A percentile compares a stretch with the other conserved stretches of the same genome.
phyloP scores from a whole-genome alignment of 2,888 invertebrate species.

The Callosobruchus maculatus region DNA sequence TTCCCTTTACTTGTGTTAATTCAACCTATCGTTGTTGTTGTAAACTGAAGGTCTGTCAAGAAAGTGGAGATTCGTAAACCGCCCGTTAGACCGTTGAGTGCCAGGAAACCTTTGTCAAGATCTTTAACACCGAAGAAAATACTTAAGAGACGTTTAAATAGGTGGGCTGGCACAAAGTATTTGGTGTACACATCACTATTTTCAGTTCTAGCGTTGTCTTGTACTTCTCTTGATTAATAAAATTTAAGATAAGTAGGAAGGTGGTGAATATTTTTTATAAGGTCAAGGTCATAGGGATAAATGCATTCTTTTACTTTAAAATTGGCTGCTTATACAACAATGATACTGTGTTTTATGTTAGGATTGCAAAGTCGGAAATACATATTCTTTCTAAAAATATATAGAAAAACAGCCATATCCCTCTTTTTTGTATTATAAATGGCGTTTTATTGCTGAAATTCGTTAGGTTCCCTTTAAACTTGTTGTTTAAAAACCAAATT shows the following conservation, averaged over 20 bases:
- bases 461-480: no score
- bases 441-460: no score
- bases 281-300: no score
- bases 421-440: no score
- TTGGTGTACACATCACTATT: not conserved
- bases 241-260: not conserved
- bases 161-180: conserved; percentile 20
- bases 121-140: conserved; percentile 24
- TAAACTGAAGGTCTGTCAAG: conserved; percentile 16
- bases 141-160: conserved; percentile 26
- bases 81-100: conserved; percentile 16
- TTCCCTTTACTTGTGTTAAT: no score
- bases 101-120: conserved; percentile 17
- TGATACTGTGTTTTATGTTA: no score
- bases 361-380: no score
- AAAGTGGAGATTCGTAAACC: conserved; percentile 25
- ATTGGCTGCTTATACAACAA: no score
- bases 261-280: not conserved
- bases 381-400: no score
- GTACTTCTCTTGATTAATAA: not conserved
- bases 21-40: not conserved
- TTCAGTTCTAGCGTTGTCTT: not conserved
- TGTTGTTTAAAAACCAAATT: no score
- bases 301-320: no score
- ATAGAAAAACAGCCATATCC: no score